Evolutionary conservation across 2,113 vertebrate species (phyloP), one percentile per base, ranked within the genome.

Genomic region (Orthonyx spaldingii): DNA sequence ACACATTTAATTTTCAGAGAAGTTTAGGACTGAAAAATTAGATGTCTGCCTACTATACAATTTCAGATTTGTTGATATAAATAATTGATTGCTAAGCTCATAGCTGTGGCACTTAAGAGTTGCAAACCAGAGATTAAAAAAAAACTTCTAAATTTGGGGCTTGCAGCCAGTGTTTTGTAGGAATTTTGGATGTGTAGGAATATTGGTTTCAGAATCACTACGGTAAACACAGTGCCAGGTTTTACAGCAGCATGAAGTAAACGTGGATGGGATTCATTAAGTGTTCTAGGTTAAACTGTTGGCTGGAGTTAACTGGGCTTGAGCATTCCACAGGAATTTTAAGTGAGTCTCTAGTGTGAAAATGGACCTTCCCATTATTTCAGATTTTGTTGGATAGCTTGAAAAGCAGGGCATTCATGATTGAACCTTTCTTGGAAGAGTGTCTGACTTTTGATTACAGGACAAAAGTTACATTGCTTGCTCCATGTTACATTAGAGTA

Each of bases 1-100:
- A 81, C 0, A 0, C 32, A 24, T 49, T 92, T 84, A 44, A 64
- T 89, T 96, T 92, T 87, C 60, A 57, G 57, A 53, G 15, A 55
- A 41, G 59, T 82, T 89, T 76, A 33, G 68, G 41, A 72, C 10
- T 85, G 37, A 91, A 87, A 89, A 93, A 72, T 65, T 50, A 89
- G 46, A 47, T 85, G 15, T 35, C 66, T 77, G n/a, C 33, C 35
- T 80, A 39, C 14, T 14, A 16, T 53, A 27, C n/a, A 42, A 2
- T 95, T 94, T 94, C 41, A 69, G 18, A 61, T 55, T 85, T 93
- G 7, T 80, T 77, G 44, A 60, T 57, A 60, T n/a, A 82, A 95
- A 78, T 84, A 75, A 87, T 78, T 79, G 46, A 85, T 93, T 82
- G 33, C 49, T 63, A 71, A 70, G 22, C 16, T 87, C 30, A 5